Evolutionary conservation across 2,888 invertebrate genomes (phyloP).

Genomic region (Clistopyga incitator): DNA sequence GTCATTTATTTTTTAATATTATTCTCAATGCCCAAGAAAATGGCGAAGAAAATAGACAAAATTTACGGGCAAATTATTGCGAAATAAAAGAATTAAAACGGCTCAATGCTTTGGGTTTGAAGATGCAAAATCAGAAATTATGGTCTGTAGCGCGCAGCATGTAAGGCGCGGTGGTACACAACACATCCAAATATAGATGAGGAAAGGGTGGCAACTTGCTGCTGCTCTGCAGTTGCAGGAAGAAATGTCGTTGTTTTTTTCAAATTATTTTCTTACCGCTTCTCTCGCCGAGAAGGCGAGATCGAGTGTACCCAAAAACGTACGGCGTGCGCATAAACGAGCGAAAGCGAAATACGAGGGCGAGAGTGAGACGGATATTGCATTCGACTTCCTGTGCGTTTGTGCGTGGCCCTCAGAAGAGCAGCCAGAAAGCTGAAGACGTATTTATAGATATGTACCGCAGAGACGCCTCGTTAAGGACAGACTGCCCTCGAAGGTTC

Average conservation of each 20-base stretch:
- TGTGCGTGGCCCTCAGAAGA: conserved; percentile 19
- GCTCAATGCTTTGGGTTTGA: too few relatives aligned
- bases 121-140: too few relatives aligned
- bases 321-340: neutral
- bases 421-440: conserved; percentile 7
- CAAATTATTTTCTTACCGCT: conserved; percentile 18
- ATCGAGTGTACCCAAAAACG: conserved; percentile 6
- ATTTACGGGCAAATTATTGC: too few relatives aligned
- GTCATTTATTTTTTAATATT: too few relatives aligned
- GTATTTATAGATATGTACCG: conserved; percentile 46
- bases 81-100: too few relatives aligned
- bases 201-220: conserved; percentile 44
- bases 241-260: conserved; percentile 20
- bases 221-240: conserved; percentile 17
- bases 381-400: conserved; percentile 58
- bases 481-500: neutral
- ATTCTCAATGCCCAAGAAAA: too few relatives aligned
- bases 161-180: conserved; percentile 58
- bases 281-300: conserved; percentile 31
- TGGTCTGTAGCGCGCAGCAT: conserved; percentile 19
- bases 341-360: neutral
- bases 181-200: conserved; percentile 66
- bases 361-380: conserved; percentile 43
- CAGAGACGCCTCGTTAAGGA: conserved; percentile 39
- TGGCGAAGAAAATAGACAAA: too few relatives aligned